Evolutionary conservation across 2,113 vertebrate genomes (phyloP).

Genomic region (Nibea coibor): DNA sequence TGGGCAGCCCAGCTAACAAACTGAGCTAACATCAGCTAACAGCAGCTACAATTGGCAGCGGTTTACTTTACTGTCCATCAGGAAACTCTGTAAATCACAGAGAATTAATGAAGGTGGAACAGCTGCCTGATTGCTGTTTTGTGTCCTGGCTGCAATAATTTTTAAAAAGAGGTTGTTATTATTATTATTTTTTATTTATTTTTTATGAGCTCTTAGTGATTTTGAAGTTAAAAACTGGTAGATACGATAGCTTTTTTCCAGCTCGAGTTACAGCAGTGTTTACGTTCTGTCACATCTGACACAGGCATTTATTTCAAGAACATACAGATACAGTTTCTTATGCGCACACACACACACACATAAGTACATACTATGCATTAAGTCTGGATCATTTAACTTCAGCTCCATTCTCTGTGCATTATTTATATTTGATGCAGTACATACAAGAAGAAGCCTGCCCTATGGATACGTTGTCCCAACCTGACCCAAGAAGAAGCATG

Average conservation of each 20-base stretch:
- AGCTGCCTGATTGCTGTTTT: no score
- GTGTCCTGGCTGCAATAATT: no score
- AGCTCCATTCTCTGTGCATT: constrained; percentile 23
- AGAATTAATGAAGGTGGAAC: no score
- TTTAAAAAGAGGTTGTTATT: no score
- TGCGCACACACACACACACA: neutral
- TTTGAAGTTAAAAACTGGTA: neutral
- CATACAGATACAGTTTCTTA: neutral
- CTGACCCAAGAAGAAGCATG: neutral
- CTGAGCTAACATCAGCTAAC: no score
- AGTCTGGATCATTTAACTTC: constrained; percentile 29
- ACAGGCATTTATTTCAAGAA: neutral
- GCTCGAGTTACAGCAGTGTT: neutral
- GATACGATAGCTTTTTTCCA: neutral
- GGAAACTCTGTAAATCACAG: no score
- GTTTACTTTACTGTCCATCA: no score
- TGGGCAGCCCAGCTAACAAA: no score
- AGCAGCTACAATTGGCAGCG: no score
- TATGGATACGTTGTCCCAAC: constrained; percentile 28
- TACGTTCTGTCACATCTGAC: neutral
- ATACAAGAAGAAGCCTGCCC: constrained; percentile 14
- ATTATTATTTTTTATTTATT: no score
- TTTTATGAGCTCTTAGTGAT: no score
- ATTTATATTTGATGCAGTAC: constrained; percentile 40
- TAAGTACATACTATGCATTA: neutral